Evolutionary conservation across 2,797 vertebrate species (phyloP), one percentile per base, ranked within the genome.

Genomic region (Lepus townsendii): DNA sequence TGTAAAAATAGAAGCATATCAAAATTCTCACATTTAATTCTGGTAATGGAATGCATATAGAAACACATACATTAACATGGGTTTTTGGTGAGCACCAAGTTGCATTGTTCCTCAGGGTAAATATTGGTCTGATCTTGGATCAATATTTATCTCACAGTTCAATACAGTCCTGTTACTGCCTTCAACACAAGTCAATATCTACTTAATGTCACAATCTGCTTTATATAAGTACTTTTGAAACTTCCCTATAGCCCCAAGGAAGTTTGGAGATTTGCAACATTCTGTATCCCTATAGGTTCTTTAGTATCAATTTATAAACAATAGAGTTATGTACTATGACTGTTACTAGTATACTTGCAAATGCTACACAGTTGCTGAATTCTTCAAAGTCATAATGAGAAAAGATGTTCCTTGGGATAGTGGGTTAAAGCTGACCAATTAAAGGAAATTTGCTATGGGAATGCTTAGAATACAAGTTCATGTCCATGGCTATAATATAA

Each of bases 1-100:
- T 71, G 32, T 95, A 16, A 79, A 89, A 93, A 90, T 90, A 91
- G 93, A 88, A 88, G 14, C 79, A 66, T 19, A 85, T 87, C 20
- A 91, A 95, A 96, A 92, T 63, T 57, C 9, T 78, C 72, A 97
- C 54, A 96, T 95, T 96, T 97, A 96, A 95, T 96, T 96, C 96
- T 93, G 87, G 24, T 96, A 93, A 93, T 87, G 86, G 30, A 96
- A 86, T 92, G 8, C 54, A 57, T 92, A 75, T 83, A 96, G 92
- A 96, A 97, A 90, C 68, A 35, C 20, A 87, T 83, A 14, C 68
- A 69, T 95, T 22, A 27, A 80, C 54, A 86, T 50, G 63, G 47
- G 2, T 2, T 73, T 86, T 82, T 79, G 76, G 77, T 92, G 75
- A 96, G 3, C 14, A 38, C 52, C 75, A 90, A 82, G 80, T 95